Percentiles rank a stretch among this genome's conserved stretches.
These are phyloP conservation scores for Leucoraja erinaceus DNA, from an alignment of 2,113 vertebrate species.

Conservation along the genomic window DNA sequence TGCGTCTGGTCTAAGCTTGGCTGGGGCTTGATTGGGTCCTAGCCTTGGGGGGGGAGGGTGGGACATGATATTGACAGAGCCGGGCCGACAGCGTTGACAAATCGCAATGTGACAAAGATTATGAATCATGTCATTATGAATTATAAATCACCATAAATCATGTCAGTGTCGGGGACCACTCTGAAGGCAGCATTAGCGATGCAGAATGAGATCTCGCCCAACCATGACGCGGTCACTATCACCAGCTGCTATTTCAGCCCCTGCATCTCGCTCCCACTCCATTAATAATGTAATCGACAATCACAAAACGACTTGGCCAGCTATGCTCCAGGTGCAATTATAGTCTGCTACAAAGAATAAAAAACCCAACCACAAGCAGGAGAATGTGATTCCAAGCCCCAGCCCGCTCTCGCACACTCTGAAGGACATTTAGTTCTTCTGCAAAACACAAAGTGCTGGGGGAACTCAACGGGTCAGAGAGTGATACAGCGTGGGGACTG, in stretches of 20 bases:
- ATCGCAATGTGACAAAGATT: background rate
- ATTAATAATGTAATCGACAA: constrained; percentile 4
- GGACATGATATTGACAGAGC: background rate
- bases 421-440: too few species aligned
- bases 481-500: too few species aligned
- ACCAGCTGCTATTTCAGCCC: background rate
- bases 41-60: too few species aligned
- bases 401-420: background rate
- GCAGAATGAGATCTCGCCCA: background rate
- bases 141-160: constrained; percentile 21
- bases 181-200: background rate
- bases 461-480: too few species aligned
- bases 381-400: background rate
- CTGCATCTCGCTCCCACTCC: background rate
- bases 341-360: background rate
- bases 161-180: background rate
- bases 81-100: background rate
- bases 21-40: too few species aligned
- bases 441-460: too few species aligned
- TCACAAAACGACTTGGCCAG: background rate
- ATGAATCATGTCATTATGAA: constrained; percentile 22
- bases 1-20: too few species aligned
- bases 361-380: background rate
- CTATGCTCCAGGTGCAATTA: background rate
- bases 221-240: background rate